phyloP scores from a whole-genome alignment of 2,113 vertebrate species.

The Rafetus swinhoei region DNA sequence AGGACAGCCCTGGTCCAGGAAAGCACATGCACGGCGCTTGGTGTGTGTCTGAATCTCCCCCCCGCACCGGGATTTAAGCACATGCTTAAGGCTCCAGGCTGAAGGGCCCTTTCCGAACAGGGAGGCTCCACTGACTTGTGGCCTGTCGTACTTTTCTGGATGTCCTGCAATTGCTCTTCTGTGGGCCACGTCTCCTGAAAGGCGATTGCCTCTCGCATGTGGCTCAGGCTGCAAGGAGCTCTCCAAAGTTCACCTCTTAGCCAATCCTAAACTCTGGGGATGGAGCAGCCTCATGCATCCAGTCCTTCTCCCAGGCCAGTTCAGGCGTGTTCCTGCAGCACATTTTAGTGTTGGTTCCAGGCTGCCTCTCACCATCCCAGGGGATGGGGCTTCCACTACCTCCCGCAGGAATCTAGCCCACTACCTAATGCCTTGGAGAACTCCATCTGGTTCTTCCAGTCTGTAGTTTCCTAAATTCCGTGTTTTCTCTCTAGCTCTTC shows the following conservation, averaged over 20 bases:
- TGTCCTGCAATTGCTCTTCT: not conserved
- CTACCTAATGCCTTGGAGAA: not conserved
- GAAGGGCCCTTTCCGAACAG: not conserved
- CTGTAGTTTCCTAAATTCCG: not conserved
- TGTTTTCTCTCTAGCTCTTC: not conserved
- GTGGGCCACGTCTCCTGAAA: not conserved
- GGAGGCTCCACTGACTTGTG: not conserved
- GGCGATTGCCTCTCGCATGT: not conserved
- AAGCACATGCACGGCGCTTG: not conserved
- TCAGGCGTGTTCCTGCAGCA: not conserved
- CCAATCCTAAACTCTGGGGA: not conserved
- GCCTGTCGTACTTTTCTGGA: not conserved
- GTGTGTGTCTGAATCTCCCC: not conserved
- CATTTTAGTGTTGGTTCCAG: not conserved
- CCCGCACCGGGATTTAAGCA: not conserved
- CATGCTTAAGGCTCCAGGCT: not conserved
- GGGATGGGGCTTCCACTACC: not conserved
- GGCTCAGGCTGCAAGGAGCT: not conserved
- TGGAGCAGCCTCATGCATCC: not conserved
- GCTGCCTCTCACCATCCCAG: not conserved
- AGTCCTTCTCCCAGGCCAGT: not conserved
- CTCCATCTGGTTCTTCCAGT: not conserved
- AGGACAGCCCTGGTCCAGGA: not conserved
- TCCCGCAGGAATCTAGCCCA: not conserved
- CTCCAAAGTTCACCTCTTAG: too few species aligned